Percentiles rank a stretch among this genome's conserved stretches.
These are phyloP conservation scores for Cataglyphis livida DNA, from an alignment of 2,888 invertebrate genomes.

Conservation along the genomic window DNA sequence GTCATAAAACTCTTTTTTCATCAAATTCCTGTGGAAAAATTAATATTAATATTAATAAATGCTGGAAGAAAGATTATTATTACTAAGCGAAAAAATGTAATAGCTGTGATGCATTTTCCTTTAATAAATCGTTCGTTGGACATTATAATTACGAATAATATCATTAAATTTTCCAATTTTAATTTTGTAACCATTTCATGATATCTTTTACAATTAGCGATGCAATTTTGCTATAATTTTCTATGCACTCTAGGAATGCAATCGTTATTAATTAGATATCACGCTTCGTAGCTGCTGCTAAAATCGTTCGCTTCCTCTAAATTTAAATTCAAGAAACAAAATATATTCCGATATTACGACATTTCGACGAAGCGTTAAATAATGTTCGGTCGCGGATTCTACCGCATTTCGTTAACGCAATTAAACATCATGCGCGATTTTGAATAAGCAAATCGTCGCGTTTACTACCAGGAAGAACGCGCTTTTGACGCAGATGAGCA, in stretches of 20 bases:
- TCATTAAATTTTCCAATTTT: not conserved
- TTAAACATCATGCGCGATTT: slow-evolving; percentile 63
- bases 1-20: not conserved
- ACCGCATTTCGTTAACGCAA: slow-evolving; percentile 60
- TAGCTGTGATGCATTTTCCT: not conserved
- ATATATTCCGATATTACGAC: not conserved
- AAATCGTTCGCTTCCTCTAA: slow-evolving; percentile 23
- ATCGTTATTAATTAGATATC: slow-evolving; percentile 32
- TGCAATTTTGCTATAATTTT: not conserved
- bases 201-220: not conserved
- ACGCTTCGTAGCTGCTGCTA: slow-evolving; percentile 8
- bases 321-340: slow-evolving; percentile 19
- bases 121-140: not conserved
- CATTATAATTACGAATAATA: not conserved
- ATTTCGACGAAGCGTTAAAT: slow-evolving; percentile 53
- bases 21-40: not conserved
- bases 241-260: not conserved
- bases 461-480: slow-evolving; percentile 55
- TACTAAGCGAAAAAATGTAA: not conserved
- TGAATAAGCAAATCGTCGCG: not conserved
- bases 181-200: not conserved
- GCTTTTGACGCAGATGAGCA: slow-evolving; percentile 39
- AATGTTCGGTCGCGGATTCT: slow-evolving; percentile 44
- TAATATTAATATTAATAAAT: not conserved
- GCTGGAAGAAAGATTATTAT: not conserved